phyloP scores from a whole-genome alignment of 2,797 vertebrate genomes.

The Oreochromis mossambicus region DNA sequence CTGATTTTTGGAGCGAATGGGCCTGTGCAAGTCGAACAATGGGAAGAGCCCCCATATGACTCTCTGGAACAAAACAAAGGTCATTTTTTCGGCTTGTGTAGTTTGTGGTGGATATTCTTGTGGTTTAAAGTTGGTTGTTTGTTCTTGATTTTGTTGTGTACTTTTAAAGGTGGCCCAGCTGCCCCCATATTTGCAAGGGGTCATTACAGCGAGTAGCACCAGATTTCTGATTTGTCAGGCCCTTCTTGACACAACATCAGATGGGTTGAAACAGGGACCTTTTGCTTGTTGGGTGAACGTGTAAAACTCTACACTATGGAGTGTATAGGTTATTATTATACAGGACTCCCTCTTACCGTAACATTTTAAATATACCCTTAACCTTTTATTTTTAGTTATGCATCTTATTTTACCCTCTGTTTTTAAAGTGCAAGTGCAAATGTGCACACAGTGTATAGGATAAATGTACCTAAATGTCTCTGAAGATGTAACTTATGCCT shows the following conservation, averaged over 20 bases:
- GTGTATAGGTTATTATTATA: not conserved
- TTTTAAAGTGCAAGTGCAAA: not conserved
- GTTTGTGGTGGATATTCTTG: not conserved
- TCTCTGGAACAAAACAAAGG: not conserved
- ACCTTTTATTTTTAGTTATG: not conserved
- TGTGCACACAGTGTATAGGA: not conserved
- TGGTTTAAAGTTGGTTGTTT: not conserved
- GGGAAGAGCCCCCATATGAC: not conserved
- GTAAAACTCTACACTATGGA: not conserved
- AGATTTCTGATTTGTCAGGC: not conserved
- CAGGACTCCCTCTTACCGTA: not conserved
- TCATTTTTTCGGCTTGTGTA: not conserved
- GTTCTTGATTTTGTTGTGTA: not conserved
- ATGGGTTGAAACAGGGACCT: not conserved
- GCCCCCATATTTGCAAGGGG: not conserved
- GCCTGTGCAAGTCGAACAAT: not conserved
- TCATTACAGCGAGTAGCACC: not conserved
- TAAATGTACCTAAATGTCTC: not conserved
- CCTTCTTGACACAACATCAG: not conserved
- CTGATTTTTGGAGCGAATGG: not conserved
- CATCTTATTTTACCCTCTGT: not conserved
- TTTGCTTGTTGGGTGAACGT: not conserved
- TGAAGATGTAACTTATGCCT: not conserved
- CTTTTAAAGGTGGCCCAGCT: not conserved
- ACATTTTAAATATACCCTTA: not conserved